A percentile compares a stretch with the other conserved stretches of the same genome.
Evolutionary conservation across 2,888 invertebrate species (phyloP).

Genomic region (Aspidiotus destructor): DNA sequence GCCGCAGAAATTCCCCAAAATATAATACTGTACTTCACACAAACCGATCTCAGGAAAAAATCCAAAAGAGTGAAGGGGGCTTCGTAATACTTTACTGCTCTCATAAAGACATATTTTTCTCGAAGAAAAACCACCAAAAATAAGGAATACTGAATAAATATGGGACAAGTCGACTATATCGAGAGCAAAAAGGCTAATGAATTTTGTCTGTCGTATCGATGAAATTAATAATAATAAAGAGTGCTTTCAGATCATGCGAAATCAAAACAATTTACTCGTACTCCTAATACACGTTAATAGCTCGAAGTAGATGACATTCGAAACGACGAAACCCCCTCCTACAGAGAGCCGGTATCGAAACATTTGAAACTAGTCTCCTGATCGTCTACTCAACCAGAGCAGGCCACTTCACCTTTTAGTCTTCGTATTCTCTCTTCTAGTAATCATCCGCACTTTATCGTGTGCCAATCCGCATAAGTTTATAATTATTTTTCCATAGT

Average conservation of each 20-base stretch:
- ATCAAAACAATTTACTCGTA: not conserved
- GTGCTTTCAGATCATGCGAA: too few relatives aligned
- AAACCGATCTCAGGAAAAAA: too few relatives aligned
- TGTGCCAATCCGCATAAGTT: conserved; percentile 9
- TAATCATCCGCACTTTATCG: conserved; percentile 24
- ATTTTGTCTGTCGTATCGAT: too few relatives aligned
- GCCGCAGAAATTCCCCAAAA: too few relatives aligned
- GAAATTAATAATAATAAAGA: not conserved
- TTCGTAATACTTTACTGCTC: too few relatives aligned
- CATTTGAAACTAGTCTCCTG: conserved; percentile 28
- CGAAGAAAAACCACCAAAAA: too few relatives aligned
- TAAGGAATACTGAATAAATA: too few relatives aligned
- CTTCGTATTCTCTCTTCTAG: conserved; percentile 28
- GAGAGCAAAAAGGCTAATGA: too few relatives aligned
- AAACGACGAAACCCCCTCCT: conserved; percentile 26
- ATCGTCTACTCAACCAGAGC: conserved; percentile 25
- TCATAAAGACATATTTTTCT: too few relatives aligned
- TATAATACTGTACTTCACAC: too few relatives aligned
- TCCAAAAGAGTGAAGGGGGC: too few relatives aligned
- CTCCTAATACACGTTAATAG: conserved; percentile 18
- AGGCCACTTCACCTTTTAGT: conserved; percentile 8
- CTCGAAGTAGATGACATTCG: conserved; percentile 30
- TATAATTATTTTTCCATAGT: conserved; percentile 12
- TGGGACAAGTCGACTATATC: too few relatives aligned
- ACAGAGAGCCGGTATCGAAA: conserved; percentile 13